Conservation (phyloP, 2,113 vertebrate species). For the Mohoua ochrocephala region DNA sequence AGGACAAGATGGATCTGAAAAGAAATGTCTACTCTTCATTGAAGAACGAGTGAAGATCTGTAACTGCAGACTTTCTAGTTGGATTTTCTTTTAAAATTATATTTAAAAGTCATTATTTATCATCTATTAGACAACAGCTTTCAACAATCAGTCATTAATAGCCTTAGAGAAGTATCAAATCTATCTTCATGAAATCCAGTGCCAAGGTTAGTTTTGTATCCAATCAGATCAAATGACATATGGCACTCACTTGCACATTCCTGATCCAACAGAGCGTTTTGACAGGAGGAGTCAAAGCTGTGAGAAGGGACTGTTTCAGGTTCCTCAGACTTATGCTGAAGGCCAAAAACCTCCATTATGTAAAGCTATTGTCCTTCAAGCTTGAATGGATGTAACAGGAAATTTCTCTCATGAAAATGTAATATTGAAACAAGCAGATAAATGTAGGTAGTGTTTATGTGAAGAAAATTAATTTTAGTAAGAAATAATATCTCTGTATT, state of each 20-base stretch:
- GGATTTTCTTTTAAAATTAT: not conserved
- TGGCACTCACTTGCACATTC: not conserved
- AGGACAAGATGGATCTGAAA: not conserved
- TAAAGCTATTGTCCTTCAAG: not conserved
- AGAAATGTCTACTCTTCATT: not conserved
- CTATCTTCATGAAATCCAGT: not conserved
- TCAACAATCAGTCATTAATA: not conserved
- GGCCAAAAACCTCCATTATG: not conserved
- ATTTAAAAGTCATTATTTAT: not conserved
- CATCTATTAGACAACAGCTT: not conserved
- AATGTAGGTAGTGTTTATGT: not conserved
- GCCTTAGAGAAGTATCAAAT: not conserved
- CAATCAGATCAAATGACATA: not conserved
- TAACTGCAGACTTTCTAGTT: not conserved
- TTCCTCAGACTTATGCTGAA: not conserved
- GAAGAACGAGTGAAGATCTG: not conserved
- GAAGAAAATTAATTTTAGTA: not conserved
- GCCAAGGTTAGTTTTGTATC: not conserved
- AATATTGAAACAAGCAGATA: not conserved
- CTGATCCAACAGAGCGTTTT: not conserved
- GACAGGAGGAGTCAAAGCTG: not conserved
- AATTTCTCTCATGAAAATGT: not conserved
- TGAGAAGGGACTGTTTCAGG: not conserved
- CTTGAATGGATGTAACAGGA: not conserved
- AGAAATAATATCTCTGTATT: not conserved